Conservation (phyloP, 2,113 vertebrate genomes). For the Ondatra zibethicus region DNA sequence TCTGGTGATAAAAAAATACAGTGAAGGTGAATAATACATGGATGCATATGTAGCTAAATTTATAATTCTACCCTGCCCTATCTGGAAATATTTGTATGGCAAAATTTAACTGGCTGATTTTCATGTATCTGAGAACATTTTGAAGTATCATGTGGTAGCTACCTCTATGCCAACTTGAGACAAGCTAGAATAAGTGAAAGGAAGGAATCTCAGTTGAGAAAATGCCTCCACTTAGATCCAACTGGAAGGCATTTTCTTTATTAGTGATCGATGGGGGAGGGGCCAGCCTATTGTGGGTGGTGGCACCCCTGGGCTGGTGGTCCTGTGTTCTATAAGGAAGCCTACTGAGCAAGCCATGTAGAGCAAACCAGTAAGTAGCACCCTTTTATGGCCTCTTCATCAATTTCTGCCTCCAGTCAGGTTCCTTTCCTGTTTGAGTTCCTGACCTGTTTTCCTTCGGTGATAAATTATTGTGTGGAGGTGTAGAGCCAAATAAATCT, state of each 20-base stretch:
- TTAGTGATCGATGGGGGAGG: not conserved
- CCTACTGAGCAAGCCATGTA: not conserved
- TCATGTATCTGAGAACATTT: constrained; percentile 46
- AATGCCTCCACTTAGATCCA: not conserved
- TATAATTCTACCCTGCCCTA: not conserved
- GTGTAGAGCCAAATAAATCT: not conserved
- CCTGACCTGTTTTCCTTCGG: not conserved
- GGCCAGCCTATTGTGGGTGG: not conserved
- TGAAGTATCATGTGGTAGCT: constrained; percentile 4
- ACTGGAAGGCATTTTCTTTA: not conserved
- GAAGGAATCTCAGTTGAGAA: not conserved
- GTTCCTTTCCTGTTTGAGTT: not conserved
- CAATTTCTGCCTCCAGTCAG: not conserved
- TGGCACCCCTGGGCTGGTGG: not conserved
- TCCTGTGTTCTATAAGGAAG: not conserved
- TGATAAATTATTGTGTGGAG: not conserved
- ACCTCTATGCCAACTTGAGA: not conserved
- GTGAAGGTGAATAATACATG: not conserved
- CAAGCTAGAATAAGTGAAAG: too few relatives aligned
- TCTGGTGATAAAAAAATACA: not conserved
- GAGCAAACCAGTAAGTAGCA: not conserved
- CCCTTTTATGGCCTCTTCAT: not conserved
- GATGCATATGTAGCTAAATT: not conserved
- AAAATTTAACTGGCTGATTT: constrained; percentile 35
- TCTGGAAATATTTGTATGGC: not conserved